phyloP scores from a whole-genome alignment of 2,888 invertebrate species.

The Dryococelus australis region DNA sequence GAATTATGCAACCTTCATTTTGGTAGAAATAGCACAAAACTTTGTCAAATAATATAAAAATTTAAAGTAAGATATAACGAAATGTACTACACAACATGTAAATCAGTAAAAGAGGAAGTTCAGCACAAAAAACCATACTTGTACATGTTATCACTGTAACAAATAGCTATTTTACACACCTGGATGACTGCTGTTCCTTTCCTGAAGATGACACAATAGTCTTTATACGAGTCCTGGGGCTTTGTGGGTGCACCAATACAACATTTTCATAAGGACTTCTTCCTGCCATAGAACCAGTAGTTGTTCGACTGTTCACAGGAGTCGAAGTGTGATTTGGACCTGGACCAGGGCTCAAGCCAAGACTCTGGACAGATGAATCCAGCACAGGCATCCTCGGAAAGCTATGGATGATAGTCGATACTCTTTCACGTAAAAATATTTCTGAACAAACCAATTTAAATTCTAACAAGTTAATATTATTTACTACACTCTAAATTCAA shows the following conservation, averaged over 20 bases:
- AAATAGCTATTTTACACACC: neutral
- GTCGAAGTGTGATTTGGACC: neutral
- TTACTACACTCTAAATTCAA: no score
- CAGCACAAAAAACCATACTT: no score
- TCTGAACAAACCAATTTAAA: no score
- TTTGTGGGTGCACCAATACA: conserved; percentile 53
- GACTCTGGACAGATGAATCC: neutral
- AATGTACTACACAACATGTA: no score
- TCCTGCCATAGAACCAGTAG: conserved; percentile 27
- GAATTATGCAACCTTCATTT: no score
- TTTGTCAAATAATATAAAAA: no score
- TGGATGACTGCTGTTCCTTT: conserved; percentile 8
- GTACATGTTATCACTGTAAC: no score
- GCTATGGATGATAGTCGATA: neutral
- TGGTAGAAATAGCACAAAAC: no score
- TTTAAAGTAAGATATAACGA: no score
- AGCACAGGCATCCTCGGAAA: neutral
- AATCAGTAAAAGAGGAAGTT: no score
- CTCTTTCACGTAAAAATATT: neutral
- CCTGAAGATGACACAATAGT: conserved; percentile 49
- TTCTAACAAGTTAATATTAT: no score
- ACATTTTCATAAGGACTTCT: conserved; percentile 55
- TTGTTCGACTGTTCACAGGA: conserved; percentile 8
- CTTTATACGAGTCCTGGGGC: conserved; percentile 55
- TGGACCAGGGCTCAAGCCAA: neutral